Percentiles rank a stretch among this genome's conserved stretches.
Conservation (phyloP, 2,888 invertebrate species). For the Geotrupes spiniger region DNA sequence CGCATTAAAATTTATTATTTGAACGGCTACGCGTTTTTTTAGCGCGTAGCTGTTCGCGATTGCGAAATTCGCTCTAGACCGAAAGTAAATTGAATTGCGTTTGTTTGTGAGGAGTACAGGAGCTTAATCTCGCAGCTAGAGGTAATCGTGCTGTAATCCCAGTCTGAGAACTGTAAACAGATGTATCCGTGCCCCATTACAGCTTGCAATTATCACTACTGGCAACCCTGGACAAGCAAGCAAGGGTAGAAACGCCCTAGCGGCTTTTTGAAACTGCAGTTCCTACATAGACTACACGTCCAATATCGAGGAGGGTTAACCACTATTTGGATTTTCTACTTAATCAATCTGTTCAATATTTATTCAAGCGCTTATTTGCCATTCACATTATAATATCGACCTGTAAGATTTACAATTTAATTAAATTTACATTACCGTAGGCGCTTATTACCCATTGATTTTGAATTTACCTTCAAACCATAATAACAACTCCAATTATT, state of each 20-base stretch:
- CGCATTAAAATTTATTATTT: too few relatives aligned
- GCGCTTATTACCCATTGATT: too few relatives aligned
- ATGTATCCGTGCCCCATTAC: conserved; percentile 37
- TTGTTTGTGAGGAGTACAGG: conserved; percentile 22
- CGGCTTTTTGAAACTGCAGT: conserved; percentile 30
- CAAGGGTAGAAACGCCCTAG: conserved; percentile 26
- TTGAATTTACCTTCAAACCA: conserved; percentile 1
- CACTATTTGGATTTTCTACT: conserved; percentile 26
- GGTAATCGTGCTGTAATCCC: conserved; percentile 37
- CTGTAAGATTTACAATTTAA: conserved; percentile 9
- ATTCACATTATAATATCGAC: conserved; percentile 4
- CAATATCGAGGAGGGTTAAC: conserved; percentile 24
- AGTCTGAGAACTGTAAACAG: conserved; percentile 39
- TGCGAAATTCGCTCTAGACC: conserved; percentile 16
- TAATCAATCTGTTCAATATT: conserved; percentile 31
- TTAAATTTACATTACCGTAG: background rate
- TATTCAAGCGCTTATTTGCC: conserved; percentile 24
- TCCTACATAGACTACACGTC: conserved; percentile 22
- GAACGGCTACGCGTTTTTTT: too few relatives aligned
- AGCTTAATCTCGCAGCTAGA: conserved; percentile 23
- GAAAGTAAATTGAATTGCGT: conserved; percentile 27
- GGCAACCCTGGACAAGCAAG: conserved; percentile 30
- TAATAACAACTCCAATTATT: background rate
- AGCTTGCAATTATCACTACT: conserved; percentile 36
- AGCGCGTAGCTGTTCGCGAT: too few relatives aligned